Evolutionary conservation across 92 coral and sea anemone species (phyloP).

Genomic region (Hydrozoanthus gracilis): DNA sequence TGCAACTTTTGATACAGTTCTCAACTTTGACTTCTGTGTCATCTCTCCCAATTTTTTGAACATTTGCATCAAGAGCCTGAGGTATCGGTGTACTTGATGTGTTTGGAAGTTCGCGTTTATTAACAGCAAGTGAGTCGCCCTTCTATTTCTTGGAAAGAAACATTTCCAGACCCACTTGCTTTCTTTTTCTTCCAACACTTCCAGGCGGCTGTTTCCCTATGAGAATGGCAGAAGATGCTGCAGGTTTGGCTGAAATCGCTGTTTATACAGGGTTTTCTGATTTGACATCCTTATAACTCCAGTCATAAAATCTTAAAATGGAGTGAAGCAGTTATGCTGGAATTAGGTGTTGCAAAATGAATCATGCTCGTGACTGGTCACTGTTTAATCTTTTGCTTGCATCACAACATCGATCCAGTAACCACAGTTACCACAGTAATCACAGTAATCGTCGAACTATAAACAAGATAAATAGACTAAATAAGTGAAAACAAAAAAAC

Average conservation of each 20-base stretch:
- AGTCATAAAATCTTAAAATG: no score
- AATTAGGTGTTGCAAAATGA: no score
- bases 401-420: no score
- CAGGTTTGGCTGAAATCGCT: constrained; percentile 22
- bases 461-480: no score
- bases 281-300: no score
- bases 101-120: constrained; percentile 8
- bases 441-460: no score
- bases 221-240: constrained; percentile 36
- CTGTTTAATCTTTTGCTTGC: no score
- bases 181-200: constrained; percentile 39
- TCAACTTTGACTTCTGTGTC: constrained; percentile 5
- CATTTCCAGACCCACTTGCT: constrained; percentile 41
- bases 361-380: no score
- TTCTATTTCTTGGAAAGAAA: constrained; percentile 46
- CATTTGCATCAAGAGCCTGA: constrained; percentile 38
- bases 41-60: constrained; percentile 11
- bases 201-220: constrained; percentile 1
- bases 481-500: no score
- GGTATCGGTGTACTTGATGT: constrained; percentile 25
- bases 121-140: constrained; percentile 7
- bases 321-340: no score
- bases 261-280: constrained; percentile 25
- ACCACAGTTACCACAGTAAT: no score
- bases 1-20: background rate